Evolutionary conservation across 2,888 invertebrate genomes (phyloP), one percentile per base, ranked within the genome.

Genomic region (Rambutsinella grinnellia): DNA sequence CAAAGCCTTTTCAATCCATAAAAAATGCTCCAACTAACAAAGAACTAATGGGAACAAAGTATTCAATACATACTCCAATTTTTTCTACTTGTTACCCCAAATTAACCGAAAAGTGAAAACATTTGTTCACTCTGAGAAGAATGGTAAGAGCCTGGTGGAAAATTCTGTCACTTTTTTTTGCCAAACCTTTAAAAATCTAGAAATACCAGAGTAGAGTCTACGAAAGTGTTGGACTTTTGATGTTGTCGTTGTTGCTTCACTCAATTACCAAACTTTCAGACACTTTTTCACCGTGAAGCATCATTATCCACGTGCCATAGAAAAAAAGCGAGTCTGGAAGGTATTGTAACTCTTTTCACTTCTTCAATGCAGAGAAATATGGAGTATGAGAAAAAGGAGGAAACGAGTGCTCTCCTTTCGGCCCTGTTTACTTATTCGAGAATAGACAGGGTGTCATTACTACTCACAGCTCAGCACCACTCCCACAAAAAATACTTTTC

Each of bases 231-330:
- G 6, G 46, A 23, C 19, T 36, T 3, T 60, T 60, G 21, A 23
- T 27, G 17, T 23, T 56, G 57, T 53, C 2, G 24, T 44, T 2
- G 36, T 24, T 26, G 51, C 24, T 68, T 47, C 0, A 60, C 28
- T 68, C 67, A 67, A 49, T 67, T 67, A 67, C 27, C 19, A 68
- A 68, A 60, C 19, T 58, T 60, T 68, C n/a, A 10, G 36, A 47
- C 46, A 57, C 21, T 58, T 58, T 68, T 51, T n/a, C n/a, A n/a
- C n/a, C n/a, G 23, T 51, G 36, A 36, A 23, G 46, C 21, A 68
- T 68, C 68, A 68, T 68, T 68, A 68, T 58, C 68, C 66, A 66
- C 66, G 66, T 66, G 66, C 66, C 68, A 68, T n/a, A n/a, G n/a
- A n/a, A n/a, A 68, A 68, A 58, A 23, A 21, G 10, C 28, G 24